Percentiles rank a stretch among this genome's conserved stretches.
phyloP scores from a whole-genome alignment of 2,797 vertebrate genomes.

The Cirrhinus molitorella region DNA sequence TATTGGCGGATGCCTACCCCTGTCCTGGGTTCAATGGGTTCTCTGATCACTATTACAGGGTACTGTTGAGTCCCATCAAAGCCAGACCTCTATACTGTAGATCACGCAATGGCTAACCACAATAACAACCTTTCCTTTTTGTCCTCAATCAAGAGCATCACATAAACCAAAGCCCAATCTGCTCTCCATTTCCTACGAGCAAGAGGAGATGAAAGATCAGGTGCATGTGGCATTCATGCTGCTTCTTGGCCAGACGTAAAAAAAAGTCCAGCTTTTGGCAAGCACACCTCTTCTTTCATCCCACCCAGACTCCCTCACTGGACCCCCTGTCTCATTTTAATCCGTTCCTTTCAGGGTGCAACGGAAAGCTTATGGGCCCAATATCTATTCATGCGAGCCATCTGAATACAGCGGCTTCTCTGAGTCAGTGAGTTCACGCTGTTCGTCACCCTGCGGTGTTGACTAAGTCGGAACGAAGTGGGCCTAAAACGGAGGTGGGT shows the following conservation, averaged over 20 bases:
- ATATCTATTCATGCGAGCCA: slow-evolving; percentile 38
- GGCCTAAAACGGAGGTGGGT: slow-evolving; percentile 50
- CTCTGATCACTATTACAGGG: slow-evolving; percentile 27
- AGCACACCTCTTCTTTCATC: slow-evolving; percentile 67
- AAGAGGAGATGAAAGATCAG: slow-evolving; percentile 68
- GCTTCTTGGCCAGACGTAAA: slow-evolving; percentile 61
- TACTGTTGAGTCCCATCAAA: slow-evolving; percentile 33
- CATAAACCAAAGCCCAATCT: slow-evolving; percentile 63
- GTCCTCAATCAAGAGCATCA: slow-evolving; percentile 61
- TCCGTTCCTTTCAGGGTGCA: slow-evolving; percentile 39
- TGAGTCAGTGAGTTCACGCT: slow-evolving; percentile 50
- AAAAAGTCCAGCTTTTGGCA: slow-evolving; percentile 72
- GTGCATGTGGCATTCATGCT: slow-evolving; percentile 60
- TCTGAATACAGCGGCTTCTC: slow-evolving; percentile 7
- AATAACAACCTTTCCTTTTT: slow-evolving; percentile 61
- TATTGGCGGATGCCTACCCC: slow-evolving; percentile 3
- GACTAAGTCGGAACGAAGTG: slow-evolving; percentile 21
- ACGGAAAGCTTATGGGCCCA: slow-evolving; percentile 39
- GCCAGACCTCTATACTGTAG: slow-evolving; percentile 20
- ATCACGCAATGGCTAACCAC: slow-evolving; percentile 36
- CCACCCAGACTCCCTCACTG: slow-evolving; percentile 16
- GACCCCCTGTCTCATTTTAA: slow-evolving; percentile 28
- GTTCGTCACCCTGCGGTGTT: slow-evolving; percentile 42
- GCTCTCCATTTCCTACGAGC: slow-evolving; percentile 56
- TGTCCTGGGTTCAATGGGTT: slow-evolving; percentile 39